Evolutionary conservation across 2,113 vertebrate genomes (phyloP), one percentile per base, ranked within the genome.

Genomic region (Sarotherodon lohbergeri): DNA sequence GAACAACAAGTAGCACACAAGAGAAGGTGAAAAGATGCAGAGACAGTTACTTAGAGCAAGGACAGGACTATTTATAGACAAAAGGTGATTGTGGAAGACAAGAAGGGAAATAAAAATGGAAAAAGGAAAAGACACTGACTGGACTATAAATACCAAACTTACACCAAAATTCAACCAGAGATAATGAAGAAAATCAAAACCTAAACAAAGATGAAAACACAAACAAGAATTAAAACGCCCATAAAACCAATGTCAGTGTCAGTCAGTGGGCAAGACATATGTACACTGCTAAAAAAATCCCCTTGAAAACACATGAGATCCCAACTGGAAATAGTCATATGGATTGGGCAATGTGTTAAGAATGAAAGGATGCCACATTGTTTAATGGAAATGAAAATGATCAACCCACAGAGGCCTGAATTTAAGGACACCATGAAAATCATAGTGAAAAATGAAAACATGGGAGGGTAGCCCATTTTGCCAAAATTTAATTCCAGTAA

Each of bases 31-130:
- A 56, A 56, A 4, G 54, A 56, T 1, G 1, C 11, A 24, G 54
- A 0, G 11, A 56, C 54, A 4, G 54, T 56, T 24, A 56, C 0
- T 7, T 22, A 13, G 22, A 4, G 54, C 54, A 13, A 7, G 11
- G 22, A 56, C 54, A 24, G 54, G 22, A 24, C 3, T 0, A 24
- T 56, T 24, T 7, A 56, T 56, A 3, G 2, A 24, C 22, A 13
- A 56, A 56, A 7, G 54, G 22, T 7, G 54, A 56, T 13, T 0
- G 3, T 56, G 54, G 54, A 56, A 56, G 54, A 24, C 1, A 24
- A 56, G 22, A 24, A 56, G 54, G 7, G 2, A 24, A 24, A 1
- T 56, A 56, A 56, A 24, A 56, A 24, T 2, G 24, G 54, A 56
- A 7, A 56, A 56, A 56, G 54, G 54, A 24, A 56, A 56, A 56